These are phyloP conservation scores for Melikaiella ostensackeni DNA, from an alignment of 2,888 invertebrate species.

Conservation along the genomic window DNA sequence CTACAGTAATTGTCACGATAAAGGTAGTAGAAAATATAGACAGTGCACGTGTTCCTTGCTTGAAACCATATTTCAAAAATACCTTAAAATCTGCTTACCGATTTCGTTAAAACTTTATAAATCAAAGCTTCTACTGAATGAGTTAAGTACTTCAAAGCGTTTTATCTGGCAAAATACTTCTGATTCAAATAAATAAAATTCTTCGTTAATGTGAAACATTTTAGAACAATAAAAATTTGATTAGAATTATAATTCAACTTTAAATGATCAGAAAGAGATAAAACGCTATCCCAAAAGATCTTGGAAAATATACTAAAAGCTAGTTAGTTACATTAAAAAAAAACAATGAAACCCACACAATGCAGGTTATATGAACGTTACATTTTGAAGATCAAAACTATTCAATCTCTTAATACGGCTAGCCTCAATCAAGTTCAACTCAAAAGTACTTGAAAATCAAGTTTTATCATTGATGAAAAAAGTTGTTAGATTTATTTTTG, in stretches of 20 bases:
- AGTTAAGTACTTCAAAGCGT: neutral
- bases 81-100: neutral
- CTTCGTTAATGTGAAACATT: neutral
- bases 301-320: neutral
- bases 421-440: too few relatives aligned
- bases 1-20: neutral
- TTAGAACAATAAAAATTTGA: neutral
- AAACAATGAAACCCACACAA: neutral
- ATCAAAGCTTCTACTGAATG: neutral
- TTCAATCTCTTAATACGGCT: too few relatives aligned
- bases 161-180: neutral
- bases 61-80: neutral
- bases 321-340: neutral
- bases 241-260: neutral
- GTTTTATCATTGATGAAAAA: too few relatives aligned
- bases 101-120: neutral
- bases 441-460: too few relatives aligned
- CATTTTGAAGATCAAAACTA: too few relatives aligned
- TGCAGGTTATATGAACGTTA: too few relatives aligned
- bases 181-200: too few relatives aligned
- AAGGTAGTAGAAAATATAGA: neutral
- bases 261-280: neutral
- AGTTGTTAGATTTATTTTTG: too few relatives aligned
- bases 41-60: neutral
- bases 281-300: neutral